Evolutionary conservation across 2,797 vertebrate genomes (phyloP), one percentile per base, ranked within the genome.

Genomic region (Chaetophractus vellerosus): DNA sequence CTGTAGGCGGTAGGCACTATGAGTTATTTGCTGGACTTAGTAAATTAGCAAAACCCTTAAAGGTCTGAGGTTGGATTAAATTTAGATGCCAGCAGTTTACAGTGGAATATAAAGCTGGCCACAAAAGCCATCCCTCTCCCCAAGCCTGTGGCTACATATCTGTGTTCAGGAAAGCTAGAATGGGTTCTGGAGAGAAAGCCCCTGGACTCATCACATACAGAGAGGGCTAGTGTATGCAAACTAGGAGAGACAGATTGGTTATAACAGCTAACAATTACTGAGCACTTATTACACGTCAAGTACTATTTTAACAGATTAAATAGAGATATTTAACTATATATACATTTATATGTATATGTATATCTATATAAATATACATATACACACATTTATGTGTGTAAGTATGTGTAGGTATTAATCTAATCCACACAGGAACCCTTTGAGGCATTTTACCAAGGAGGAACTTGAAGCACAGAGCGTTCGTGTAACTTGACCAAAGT

Each of bases 11-110:
- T 7, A 21, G 23, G 33, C 59, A 57, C 38, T 45, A 68, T 61
- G 45, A 90, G 28, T 75, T 72, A 88, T 87, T 91, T 95, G 41
- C 82, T 93, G 24, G 81, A 78, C 45, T 93, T 57, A 24, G 76
- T 83, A 90, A 90, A 86, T 91, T 50, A 76, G 41, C 55, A 68
- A 95, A 90, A 55, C 38, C 9, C 8, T 84, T 89, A 38, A 84
- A 91, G 86, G 28, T 74, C 66, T 91, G 50, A 94, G 76, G n/a
- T 28, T 88, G 61, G 28, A 78, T 81, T 93, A 78, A 81, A 74
- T 52, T 41, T 78, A 88, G 63, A 66, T 41, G 72, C 19, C 79
- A 83, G 50, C 9, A 87, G 31, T 92, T 92, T 84, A 80, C 55
- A 93, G 69, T 82, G 33, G 64, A 45, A 87, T 86, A 52, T 61